Conservation (phyloP, 2,113 vertebrate genomes). For the Cathartes aura region DNA sequence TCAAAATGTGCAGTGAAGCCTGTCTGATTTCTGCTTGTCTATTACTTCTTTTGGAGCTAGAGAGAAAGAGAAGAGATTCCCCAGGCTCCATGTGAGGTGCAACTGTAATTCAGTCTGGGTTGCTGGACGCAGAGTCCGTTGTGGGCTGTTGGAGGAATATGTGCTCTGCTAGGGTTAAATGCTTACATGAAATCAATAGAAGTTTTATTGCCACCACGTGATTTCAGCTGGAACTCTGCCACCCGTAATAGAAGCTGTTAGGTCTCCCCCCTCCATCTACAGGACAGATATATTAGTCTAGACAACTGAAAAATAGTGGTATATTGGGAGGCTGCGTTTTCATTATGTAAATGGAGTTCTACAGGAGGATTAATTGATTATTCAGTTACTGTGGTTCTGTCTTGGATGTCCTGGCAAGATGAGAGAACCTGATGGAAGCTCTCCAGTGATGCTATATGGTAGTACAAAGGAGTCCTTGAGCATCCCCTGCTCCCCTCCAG, state of each 20-base stretch:
- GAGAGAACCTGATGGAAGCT: conserved; percentile 60
- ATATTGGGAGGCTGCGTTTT: conserved; percentile 70
- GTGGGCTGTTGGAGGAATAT: background rate
- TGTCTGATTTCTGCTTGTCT: background rate
- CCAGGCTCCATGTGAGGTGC: background rate
- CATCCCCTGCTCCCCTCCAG: background rate
- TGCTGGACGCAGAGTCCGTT: background rate
- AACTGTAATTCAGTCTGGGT: conserved; percentile 34
- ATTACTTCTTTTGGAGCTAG: background rate
- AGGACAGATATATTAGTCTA: conserved; percentile 79
- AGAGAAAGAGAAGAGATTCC: background rate
- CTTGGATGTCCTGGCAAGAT: conserved; percentile 71
- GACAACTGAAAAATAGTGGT: conserved; percentile 75
- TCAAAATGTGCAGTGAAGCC: background rate
- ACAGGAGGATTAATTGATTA: conserved; percentile 80
- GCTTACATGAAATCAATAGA: conserved; percentile 61
- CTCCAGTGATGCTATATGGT: conserved; percentile 45
- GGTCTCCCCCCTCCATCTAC: conserved; percentile 60
- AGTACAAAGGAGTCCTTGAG: conserved; percentile 24
- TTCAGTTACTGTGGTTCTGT: conserved; percentile 74
- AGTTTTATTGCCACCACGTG: conserved; percentile 68
- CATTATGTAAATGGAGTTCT: conserved; percentile 83
- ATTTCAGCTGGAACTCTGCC: conserved; percentile 72
- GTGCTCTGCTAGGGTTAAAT: conserved; percentile 65
- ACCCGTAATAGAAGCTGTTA: conserved; percentile 71